These are phyloP conservation scores for Pyrocoelia pectoralis DNA, from an alignment of 2,888 invertebrate genomes.

Conservation along the genomic window DNA sequence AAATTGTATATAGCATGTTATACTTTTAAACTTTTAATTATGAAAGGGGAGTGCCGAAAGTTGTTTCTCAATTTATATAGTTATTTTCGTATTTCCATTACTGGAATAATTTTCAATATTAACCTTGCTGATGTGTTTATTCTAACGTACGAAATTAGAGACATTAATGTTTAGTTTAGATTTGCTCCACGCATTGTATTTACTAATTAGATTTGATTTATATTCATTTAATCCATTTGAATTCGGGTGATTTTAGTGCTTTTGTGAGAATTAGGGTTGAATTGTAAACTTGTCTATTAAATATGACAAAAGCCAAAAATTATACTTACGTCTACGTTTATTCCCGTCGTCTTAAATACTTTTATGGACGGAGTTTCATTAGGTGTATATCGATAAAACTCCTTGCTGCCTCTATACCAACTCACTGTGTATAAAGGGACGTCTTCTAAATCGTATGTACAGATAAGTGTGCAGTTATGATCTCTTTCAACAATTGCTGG, in stretches of 20 bases:
- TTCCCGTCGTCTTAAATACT: constrained; percentile 77
- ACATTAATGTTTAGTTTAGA: not conserved
- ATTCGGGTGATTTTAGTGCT: not conserved
- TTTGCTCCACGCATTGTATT: not conserved
- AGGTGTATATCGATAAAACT: constrained; percentile 86
- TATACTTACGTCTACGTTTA: constrained; percentile 82
- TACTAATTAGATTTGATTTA: constrained; percentile 6
- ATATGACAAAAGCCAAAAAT: too few relatives aligned
- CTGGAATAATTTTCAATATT: not conserved
- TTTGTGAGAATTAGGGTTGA: too few relatives aligned
- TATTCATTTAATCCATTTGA: not conserved
- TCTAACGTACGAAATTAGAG: not conserved
- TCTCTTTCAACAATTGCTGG: constrained; percentile 75
- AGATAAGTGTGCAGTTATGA: constrained; percentile 73
- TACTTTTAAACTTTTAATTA: too few relatives aligned
- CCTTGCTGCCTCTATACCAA: constrained; percentile 85
- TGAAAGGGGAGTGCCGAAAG: too few relatives aligned
- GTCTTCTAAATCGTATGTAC: constrained; percentile 79
- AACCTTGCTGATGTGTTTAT: not conserved
- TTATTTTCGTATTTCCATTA: too few relatives aligned
- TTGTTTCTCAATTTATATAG: too few relatives aligned
- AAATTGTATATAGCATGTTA: too few relatives aligned
- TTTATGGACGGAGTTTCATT: constrained; percentile 76
- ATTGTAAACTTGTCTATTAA: not conserved
- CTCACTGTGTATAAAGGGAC: constrained; percentile 83